Percentiles rank a stretch among this genome's conserved stretches.
Conservation (phyloP, 2,888 invertebrate genomes). For the Diaphora mendica region DNA sequence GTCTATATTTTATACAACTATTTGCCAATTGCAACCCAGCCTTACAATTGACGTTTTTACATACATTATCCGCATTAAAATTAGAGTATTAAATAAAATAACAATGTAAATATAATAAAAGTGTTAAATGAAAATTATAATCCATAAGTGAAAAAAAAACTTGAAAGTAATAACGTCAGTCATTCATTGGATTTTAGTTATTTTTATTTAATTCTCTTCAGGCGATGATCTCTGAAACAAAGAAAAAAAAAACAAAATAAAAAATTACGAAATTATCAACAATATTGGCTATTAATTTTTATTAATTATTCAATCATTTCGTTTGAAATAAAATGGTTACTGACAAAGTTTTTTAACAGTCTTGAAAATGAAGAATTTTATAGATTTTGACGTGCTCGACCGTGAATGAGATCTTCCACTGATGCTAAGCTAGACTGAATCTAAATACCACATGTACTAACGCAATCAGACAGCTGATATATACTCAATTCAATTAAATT, state of each 20-base stretch:
- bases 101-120: constrained; percentile 47
- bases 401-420: too few relatives aligned
- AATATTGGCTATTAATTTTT: too few relatives aligned
- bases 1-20: constrained; percentile 66
- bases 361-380: too few relatives aligned
- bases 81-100: constrained; percentile 67
- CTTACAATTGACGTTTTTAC: constrained; percentile 76
- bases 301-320: too few relatives aligned
- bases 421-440: too few relatives aligned
- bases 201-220: constrained; percentile 65
- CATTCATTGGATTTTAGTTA: constrained; percentile 56
- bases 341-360: too few relatives aligned
- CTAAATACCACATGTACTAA: too few relatives aligned
- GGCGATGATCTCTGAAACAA: constrained; percentile 74
- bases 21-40: constrained; percentile 82
- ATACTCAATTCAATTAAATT: too few relatives aligned
- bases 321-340: too few relatives aligned
- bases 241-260: background rate
- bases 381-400: too few relatives aligned
- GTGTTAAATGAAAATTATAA: constrained; percentile 32
- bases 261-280: background rate
- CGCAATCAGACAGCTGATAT: too few relatives aligned
- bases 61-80: constrained; percentile 46
- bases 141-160: constrained; percentile 36
- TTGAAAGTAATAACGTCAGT: constrained; percentile 67